A percentile compares a stretch with the other conserved stretches of the same genome.
phyloP scores from a whole-genome alignment of 1,140 invertebrate species.

The Drosophila carrolli region DNA sequence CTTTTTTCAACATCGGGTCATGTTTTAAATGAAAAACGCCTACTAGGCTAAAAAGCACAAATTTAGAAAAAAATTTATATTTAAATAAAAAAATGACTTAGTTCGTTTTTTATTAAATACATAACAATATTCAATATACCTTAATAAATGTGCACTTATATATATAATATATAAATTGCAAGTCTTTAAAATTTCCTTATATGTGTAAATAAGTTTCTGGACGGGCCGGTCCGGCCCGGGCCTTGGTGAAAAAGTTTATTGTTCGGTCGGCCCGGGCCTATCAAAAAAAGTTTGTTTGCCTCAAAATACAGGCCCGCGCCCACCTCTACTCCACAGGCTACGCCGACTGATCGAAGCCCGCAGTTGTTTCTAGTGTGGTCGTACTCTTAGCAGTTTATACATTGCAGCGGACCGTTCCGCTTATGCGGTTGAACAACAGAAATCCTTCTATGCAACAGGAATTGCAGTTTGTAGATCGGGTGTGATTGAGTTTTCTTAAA shows the following conservation, averaged over 20 bases:
- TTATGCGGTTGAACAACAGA: too few species aligned
- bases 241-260: background rate
- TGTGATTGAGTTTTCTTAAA: too few species aligned
- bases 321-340: too few species aligned
- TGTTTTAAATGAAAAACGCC: background rate
- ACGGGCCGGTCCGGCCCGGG: background rate
- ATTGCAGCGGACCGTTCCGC: too few species aligned
- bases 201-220: constrained; percentile 1
- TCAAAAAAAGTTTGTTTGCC: constrained; percentile 1
- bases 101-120: background rate
- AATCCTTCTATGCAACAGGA: too few species aligned
- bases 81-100: background rate
- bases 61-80: background rate
- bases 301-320: constrained; percentile 6
- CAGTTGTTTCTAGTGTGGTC: too few species aligned
- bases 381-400: too few species aligned
- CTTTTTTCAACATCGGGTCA: background rate
- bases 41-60: background rate
- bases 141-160: background rate
- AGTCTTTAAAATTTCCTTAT: constrained; percentile 1
- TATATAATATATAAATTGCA: background rate
- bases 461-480: too few species aligned
- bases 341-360: too few species aligned
- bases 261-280: constrained; percentile 2
- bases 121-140: background rate